Base-by-base conservation (phyloP, 2,888 invertebrate species). In the Oxytorus armatus region DNA sequence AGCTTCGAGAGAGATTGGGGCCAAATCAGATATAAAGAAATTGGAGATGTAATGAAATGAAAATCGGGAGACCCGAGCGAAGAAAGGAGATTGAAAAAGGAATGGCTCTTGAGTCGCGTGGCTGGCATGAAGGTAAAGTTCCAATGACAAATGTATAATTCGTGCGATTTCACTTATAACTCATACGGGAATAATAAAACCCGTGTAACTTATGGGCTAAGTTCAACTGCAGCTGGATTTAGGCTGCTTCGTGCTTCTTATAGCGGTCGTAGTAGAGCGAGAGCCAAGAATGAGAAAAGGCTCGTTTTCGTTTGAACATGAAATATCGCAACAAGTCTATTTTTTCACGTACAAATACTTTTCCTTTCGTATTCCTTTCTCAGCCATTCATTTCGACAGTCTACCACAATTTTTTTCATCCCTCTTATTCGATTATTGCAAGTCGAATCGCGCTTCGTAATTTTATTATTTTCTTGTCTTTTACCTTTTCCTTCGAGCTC, bases 261-360 rank as follows among this genome's bases (percentile, higher is more conserved):
- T 36, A 33, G 11, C 18, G 1, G 7, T 14, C 1, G 21, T 11
- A 5, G 33, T n/a, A 33, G 7, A 3, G 33, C 11, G 18, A 57
- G 57, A 18, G 36, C 14, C 16, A 29, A 23, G 1, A 23, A 63
- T 16, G 16, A 47, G 7, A 14, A 47, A 11, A 44, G 29, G 25
- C 16, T 1, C 11, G 5, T 10, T 29, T 63, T 18, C 5, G 10
- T 51, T 51, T 51, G 14, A 1, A 47, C 44, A 51, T n/a, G n/a
- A n/a, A n/a, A n/a, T 21, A 21, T 1, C 8, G 1, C n/a, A 7
- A 1, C 8, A 1, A 10, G 11, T 21, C 2, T 51, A 1, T 51
- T 51, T 51, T 51, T 21, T 10, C 74, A 66, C 57, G 65, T 69
- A 66, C 69, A 68, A 21, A 25, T 73, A 51, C 44, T 16, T n/a